These are phyloP conservation scores for Sebastes vulpes DNA, from an alignment of 2,797 vertebrate genomes.

Conservation along the genomic window DNA sequence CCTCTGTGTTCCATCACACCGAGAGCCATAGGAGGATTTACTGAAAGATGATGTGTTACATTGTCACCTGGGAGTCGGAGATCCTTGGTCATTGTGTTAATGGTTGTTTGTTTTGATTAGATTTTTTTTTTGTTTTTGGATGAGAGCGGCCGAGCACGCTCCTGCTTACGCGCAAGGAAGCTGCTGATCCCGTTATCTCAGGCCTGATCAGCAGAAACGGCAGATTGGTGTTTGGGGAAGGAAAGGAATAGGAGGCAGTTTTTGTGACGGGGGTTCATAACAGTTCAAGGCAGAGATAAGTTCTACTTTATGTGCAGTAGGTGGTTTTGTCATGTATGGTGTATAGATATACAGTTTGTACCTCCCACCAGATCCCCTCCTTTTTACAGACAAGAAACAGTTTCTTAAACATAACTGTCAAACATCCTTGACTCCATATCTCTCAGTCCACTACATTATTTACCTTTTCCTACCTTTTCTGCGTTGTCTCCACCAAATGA, in stretches of 20 bases:
- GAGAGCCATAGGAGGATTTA: background rate
- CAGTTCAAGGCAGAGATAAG: slow-evolving; percentile 34
- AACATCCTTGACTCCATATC: background rate
- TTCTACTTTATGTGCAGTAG: slow-evolving; percentile 6
- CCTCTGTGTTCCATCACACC: slow-evolving; percentile 23
- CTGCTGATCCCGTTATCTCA: slow-evolving; percentile 64
- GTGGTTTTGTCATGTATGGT: slow-evolving; percentile 25
- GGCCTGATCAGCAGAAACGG: slow-evolving; percentile 59
- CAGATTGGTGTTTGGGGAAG: slow-evolving; percentile 38
- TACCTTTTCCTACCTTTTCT: background rate
- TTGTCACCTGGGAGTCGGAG: background rate
- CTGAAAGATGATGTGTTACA: slow-evolving; percentile 13
- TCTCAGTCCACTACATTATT: background rate
- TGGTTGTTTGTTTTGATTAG: slow-evolving; percentile 35
- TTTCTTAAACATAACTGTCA: slow-evolving; percentile 23
- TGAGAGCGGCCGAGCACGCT: slow-evolving; percentile 31
- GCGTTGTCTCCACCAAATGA: slow-evolving; percentile 47
- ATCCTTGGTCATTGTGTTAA: slow-evolving; percentile 42
- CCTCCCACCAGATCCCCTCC: background rate
- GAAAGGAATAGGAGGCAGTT: slow-evolving; percentile 20
- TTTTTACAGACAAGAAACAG: slow-evolving; percentile 6
- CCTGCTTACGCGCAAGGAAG: slow-evolving; percentile 41
- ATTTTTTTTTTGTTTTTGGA: slow-evolving; percentile 19
- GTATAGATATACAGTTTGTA: background rate
- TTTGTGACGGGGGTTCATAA: slow-evolving; percentile 21